Conservation (phyloP, 2,113 vertebrate genomes). For the Ammodytes dubius region DNA sequence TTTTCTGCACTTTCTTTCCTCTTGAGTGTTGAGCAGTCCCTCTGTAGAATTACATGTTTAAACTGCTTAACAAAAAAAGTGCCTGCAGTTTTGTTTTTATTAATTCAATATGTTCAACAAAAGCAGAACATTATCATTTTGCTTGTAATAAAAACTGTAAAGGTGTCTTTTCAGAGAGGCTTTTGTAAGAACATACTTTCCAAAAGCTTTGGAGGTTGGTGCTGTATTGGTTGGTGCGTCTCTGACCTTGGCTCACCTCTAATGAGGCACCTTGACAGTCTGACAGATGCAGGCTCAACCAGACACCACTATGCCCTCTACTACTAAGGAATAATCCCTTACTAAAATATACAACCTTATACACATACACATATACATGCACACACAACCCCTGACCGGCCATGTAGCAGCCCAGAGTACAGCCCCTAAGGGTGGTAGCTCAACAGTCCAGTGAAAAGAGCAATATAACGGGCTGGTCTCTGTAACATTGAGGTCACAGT, state of each 20-base stretch:
- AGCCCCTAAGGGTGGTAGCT: conserved; percentile 28
- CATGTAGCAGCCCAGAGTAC: conserved; percentile 15
- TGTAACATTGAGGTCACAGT: conserved; percentile 18
- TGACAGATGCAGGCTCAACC: conserved; percentile 22
- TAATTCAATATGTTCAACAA: neutral
- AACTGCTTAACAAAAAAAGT: neutral
- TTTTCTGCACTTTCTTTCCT: neutral
- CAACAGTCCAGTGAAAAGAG: conserved; percentile 34
- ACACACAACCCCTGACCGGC: neutral
- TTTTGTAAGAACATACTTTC: neutral
- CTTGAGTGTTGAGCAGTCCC: neutral
- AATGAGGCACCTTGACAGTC: conserved; percentile 21
- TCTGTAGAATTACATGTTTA: neutral
- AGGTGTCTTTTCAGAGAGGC: neutral
- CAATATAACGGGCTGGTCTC: conserved; percentile 8
- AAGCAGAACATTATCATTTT: neutral
- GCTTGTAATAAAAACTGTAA: neutral
- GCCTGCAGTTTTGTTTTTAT: neutral
- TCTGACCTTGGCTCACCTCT: conserved; percentile 10
- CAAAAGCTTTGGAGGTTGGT: neutral
- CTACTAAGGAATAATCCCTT: neutral
- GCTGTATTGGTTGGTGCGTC: neutral
- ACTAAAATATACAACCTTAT: conserved; percentile 10
- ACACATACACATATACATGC: neutral
- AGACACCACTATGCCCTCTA: conserved; percentile 10